Conservation (phyloP, 2,888 invertebrate species). For the Eilema sororculum region DNA sequence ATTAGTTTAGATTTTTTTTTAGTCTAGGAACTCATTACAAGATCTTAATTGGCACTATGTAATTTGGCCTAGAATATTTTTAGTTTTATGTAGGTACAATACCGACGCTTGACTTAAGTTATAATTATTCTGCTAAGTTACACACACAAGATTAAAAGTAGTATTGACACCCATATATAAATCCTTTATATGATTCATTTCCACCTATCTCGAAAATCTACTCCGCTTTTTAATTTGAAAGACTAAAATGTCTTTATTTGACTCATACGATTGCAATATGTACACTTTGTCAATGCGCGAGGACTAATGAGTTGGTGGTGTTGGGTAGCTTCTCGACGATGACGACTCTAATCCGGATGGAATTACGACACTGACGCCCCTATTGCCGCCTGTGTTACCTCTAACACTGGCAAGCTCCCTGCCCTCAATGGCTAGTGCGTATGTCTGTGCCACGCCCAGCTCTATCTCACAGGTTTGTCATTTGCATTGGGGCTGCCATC, state of each 20-base stretch:
- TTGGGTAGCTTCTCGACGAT: constrained; percentile 64
- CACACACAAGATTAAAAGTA: not conserved
- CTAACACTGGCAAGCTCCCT: constrained; percentile 54
- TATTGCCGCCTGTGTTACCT: constrained; percentile 71
- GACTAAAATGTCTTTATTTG: not conserved
- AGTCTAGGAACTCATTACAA: not conserved
- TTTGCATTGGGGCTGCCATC: constrained; percentile 47
- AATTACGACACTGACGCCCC: constrained; percentile 66
- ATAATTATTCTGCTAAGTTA: not conserved
- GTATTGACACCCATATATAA: not conserved
- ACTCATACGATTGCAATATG: constrained; percentile 10
- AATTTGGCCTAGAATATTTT: not conserved
- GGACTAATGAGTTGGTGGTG: constrained; percentile 51
- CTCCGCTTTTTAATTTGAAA: not conserved
- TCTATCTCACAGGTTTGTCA: constrained; percentile 66
- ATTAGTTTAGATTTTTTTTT: not conserved
- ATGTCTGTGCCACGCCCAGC: constrained; percentile 60
- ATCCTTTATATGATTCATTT: not conserved
- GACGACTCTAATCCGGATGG: constrained; percentile 50
- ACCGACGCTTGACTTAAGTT: not conserved
- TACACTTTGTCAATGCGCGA: constrained; percentile 35
- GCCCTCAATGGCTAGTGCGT: constrained; percentile 58
- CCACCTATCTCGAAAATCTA: constrained; percentile 3
- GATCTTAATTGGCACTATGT: not conserved
- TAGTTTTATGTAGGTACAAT: not conserved